A percentile compares a stretch with the other conserved stretches of the same genome.
Evolutionary conservation across 2,888 invertebrate genomes (phyloP).

Genomic region (Apodemia zela): DNA sequence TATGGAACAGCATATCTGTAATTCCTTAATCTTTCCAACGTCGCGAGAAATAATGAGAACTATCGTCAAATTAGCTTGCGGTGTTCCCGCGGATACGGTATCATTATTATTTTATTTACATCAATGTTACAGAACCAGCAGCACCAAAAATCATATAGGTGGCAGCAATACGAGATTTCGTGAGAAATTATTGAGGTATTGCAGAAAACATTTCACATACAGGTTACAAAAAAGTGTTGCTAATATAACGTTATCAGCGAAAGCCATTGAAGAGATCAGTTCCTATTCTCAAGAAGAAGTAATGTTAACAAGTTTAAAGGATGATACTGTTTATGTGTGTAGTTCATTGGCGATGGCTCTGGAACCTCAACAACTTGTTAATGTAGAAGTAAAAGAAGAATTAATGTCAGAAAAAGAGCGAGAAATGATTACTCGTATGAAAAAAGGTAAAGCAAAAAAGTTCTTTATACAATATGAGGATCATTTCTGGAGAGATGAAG

Average conservation of each 20-base stretch:
- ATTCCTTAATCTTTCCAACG: slow-evolving; percentile 51
- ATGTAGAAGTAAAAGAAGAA: slow-evolving; percentile 54
- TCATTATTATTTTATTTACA: slow-evolving; percentile 70
- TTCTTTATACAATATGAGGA: slow-evolving; percentile 60
- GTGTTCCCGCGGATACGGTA: slow-evolving; percentile 51
- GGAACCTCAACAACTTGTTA: slow-evolving; percentile 57
- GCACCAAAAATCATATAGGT: slow-evolving; percentile 55
- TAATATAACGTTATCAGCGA: slow-evolving; percentile 52
- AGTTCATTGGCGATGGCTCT: slow-evolving; percentile 66
- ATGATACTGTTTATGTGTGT: slow-evolving; percentile 62
- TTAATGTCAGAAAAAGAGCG: slow-evolving; percentile 45
- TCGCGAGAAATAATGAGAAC: slow-evolving; percentile 65
- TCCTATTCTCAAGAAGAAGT: slow-evolving; percentile 54
- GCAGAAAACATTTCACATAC: slow-evolving; percentile 50
- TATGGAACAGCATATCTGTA: slow-evolving; percentile 63
- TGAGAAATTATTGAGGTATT: slow-evolving; percentile 62
- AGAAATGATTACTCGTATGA: slow-evolving; percentile 42
- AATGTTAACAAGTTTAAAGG: slow-evolving; percentile 60
- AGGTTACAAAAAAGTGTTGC: slow-evolving; percentile 57
- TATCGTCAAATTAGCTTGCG: slow-evolving; percentile 60
- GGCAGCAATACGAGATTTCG: slow-evolving; percentile 59
- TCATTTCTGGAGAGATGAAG: slow-evolving; percentile 58
- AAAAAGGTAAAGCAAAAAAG: slow-evolving; percentile 50
- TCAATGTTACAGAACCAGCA: slow-evolving; percentile 60
- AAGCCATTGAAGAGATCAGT: slow-evolving; percentile 57